These are phyloP conservation scores for Epinephelus fuscoguttatus DNA, from an alignment of 2,113 vertebrate genomes.

Conservation along the genomic window DNA sequence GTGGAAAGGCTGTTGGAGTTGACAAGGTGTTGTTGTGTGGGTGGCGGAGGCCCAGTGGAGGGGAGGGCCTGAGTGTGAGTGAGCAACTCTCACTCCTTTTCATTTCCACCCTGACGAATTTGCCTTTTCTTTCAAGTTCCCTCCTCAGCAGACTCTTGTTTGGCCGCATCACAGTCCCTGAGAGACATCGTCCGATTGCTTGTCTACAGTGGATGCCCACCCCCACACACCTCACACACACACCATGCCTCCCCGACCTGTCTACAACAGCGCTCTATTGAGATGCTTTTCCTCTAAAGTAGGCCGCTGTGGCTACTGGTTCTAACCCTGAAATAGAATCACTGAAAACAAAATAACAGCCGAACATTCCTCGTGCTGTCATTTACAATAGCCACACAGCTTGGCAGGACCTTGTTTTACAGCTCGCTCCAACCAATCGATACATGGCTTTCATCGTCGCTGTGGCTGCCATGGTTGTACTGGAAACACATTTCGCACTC, in stretches of 20 bases:
- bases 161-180: slow-evolving; percentile 65
- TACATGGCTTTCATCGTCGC: slow-evolving; percentile 68
- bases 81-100: slow-evolving; percentile 61
- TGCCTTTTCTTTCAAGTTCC: slow-evolving; percentile 56
- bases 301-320: slow-evolving; percentile 48
- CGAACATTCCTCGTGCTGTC: slow-evolving; percentile 66
- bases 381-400: slow-evolving; percentile 77
- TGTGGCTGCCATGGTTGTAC: slow-evolving; percentile 51
- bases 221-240: slow-evolving; percentile 18
- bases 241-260: slow-evolving; percentile 46
- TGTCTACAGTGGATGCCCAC: slow-evolving; percentile 44
- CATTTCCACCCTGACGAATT: slow-evolving; percentile 67
- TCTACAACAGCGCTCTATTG: slow-evolving; percentile 58
- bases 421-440: slow-evolving; percentile 76
- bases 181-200: slow-evolving; percentile 62
- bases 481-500: slow-evolving; percentile 69
- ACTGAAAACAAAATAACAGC: slow-evolving; percentile 66
- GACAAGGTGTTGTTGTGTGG: slow-evolving; percentile 25
- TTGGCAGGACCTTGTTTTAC: slow-evolving; percentile 78
- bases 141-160: slow-evolving; percentile 60
- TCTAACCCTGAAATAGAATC: slow-evolving; percentile 75
- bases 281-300: slow-evolving; percentile 58
- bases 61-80: neutral
- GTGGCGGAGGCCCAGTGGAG: neutral
- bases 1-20: slow-evolving; percentile 14